phyloP scores from a whole-genome alignment of 1,140 invertebrate genomes.

The Lasioglossum baleicum region DNA sequence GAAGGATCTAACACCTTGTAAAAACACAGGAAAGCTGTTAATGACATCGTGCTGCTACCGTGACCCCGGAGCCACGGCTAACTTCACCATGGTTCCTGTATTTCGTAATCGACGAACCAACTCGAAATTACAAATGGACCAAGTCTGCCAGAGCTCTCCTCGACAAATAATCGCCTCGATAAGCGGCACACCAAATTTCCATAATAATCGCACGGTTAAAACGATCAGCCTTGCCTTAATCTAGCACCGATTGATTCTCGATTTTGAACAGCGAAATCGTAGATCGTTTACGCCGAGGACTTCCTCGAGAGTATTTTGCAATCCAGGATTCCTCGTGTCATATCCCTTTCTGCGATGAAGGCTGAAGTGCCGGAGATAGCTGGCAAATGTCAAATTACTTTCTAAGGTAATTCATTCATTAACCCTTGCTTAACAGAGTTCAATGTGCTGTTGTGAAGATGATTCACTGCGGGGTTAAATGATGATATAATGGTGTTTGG shows the following conservation, averaged over 20 bases:
- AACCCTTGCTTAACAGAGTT: too few relatives aligned
- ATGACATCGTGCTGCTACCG: neutral
- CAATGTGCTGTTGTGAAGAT: too few relatives aligned
- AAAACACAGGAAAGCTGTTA: neutral
- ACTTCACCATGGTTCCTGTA: constrained; percentile 8
- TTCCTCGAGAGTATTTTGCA: neutral
- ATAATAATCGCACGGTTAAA: constrained; percentile 25
- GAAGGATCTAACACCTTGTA: neutral
- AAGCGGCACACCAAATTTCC: constrained; percentile 22
- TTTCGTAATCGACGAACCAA: constrained; percentile 28
- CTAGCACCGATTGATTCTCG: neutral
- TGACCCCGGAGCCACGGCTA: constrained; percentile 15
- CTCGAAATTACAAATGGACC: constrained; percentile 29
- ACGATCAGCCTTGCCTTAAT: neutral
- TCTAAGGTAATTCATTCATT: too few relatives aligned
- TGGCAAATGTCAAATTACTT: too few relatives aligned
- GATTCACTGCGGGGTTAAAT: too few relatives aligned
- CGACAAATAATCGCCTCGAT: constrained; percentile 7
- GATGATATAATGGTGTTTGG: too few relatives aligned
- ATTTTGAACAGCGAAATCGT: neutral
- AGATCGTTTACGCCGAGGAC: neutral
- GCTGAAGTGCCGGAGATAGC: too few relatives aligned
- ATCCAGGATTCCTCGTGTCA: neutral
- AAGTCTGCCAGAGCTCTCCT: neutral
- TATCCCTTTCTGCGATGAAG: too few relatives aligned